Evolutionary conservation across 2,888 invertebrate species (phyloP).

Genomic region (Strigamia transsilvanica): DNA sequence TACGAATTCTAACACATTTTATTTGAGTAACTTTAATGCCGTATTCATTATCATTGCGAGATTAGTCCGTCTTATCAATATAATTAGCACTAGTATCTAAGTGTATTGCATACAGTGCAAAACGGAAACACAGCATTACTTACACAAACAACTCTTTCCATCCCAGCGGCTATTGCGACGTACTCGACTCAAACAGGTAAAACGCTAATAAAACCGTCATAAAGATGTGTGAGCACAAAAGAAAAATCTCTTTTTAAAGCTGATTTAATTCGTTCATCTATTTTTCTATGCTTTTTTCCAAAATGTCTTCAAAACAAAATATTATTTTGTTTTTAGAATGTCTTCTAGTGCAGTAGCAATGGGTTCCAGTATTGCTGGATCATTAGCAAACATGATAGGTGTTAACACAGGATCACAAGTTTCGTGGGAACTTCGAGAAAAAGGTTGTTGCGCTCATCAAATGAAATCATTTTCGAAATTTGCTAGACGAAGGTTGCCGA

Average conservation of each 20-base stretch:
- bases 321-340: background rate
- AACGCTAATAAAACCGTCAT: background rate
- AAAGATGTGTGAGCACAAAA: background rate
- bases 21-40: too few species aligned
- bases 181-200: background rate
- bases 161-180: background rate
- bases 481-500: slow-evolving; percentile 57
- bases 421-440: background rate
- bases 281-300: background rate
- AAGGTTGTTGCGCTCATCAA: background rate
- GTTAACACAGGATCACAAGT: background rate
- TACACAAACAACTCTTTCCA: background rate
- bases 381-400: slow-evolving; percentile 1
- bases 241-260: background rate
- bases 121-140: background rate
- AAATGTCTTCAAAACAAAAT: background rate
- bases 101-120: too few species aligned
- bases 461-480: background rate
- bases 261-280: background rate
- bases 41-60: too few species aligned
- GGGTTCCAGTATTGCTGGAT: background rate
- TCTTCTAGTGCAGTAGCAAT: background rate
- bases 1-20: too few species aligned
- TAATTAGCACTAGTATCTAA: too few species aligned
- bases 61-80: too few species aligned